phyloP scores from a whole-genome alignment of 2,888 invertebrate genomes.

The Drosophila ezoana region DNA sequence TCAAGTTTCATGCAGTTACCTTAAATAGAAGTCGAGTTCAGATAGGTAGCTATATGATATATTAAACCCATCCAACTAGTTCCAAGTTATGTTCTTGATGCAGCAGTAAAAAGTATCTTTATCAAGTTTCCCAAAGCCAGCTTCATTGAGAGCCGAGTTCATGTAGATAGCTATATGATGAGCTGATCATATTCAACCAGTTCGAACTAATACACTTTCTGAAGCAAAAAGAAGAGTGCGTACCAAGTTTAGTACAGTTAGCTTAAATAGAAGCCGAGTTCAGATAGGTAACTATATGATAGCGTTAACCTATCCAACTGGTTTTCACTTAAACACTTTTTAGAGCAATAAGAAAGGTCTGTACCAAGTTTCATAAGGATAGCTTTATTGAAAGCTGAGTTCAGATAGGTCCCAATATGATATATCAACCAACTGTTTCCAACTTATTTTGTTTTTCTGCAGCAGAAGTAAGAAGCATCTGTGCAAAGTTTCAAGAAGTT shows the following conservation, averaged over 20 bases:
- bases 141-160: neutral
- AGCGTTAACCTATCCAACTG: neutral
- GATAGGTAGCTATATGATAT: neutral
- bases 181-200: rapidly evolving
- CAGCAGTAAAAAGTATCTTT: too few species aligned
- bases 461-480: neutral
- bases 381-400: neutral
- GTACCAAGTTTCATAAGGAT: neutral
- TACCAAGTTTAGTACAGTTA: neutral
- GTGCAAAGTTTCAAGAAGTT: neutral
- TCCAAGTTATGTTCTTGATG: neutral
- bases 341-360: too few species aligned
- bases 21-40: neutral
- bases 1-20: neutral
- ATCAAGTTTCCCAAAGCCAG: neutral
- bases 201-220: too few species aligned
- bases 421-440: neutral
- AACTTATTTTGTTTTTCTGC: neutral
- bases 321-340: neutral
- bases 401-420: neutral
- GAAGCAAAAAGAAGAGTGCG: neutral
- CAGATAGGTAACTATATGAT: neutral
- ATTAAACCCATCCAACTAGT: too few species aligned
- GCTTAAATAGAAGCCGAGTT: neutral
- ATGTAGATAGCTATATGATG: neutral